Base-by-base conservation (phyloP, 2,888 invertebrate genomes). In the Cosmopolites sordidus region DNA sequence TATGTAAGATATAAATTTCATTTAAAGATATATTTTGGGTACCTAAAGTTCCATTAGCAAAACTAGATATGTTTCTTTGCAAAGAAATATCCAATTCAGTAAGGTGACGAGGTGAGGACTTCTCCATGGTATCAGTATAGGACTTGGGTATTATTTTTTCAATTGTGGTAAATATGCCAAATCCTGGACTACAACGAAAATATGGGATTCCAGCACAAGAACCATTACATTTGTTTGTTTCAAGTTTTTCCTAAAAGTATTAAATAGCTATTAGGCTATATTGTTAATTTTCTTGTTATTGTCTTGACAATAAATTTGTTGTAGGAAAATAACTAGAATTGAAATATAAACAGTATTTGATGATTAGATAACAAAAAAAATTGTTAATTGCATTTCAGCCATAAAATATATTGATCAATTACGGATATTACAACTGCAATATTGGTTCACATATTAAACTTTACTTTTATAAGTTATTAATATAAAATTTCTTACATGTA, bases 401-500 rank as follows among this genome's bases (percentile, higher is more conserved):
- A n/a, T n/a, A n/a, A n/a, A n/a, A n/a, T n/a, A n/a, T n/a, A n/a
- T n/a, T n/a, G n/a, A n/a, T n/a, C n/a, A n/a, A n/a, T n/a, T n/a
- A n/a, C n/a, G n/a, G n/a, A n/a, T n/a, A n/a, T n/a, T n/a, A n/a
- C n/a, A n/a, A n/a, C n/a, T n/a, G n/a, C n/a, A n/a, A n/a, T n/a
- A n/a, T n/a, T n/a, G n/a, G n/a, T n/a, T n/a, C n/a, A n/a, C n/a
- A n/a, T n/a, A n/a, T n/a, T n/a, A n/a, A n/a, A n/a, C n/a, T n/a
- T n/a, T n/a, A n/a, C n/a, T n/a, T n/a, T n/a, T n/a, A n/a, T n/a
- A n/a, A n/a, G n/a, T n/a, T n/a, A n/a, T n/a, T n/a, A n/a, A n/a
- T n/a, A n/a, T n/a, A n/a, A 22, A 22, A 22, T 22, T 48, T 69
- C 70, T 74, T 72, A 82, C 82, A 76, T 79, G 71, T 62, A 82